Conservation (phyloP, 2,888 invertebrate species). For the Elmis aenea region DNA sequence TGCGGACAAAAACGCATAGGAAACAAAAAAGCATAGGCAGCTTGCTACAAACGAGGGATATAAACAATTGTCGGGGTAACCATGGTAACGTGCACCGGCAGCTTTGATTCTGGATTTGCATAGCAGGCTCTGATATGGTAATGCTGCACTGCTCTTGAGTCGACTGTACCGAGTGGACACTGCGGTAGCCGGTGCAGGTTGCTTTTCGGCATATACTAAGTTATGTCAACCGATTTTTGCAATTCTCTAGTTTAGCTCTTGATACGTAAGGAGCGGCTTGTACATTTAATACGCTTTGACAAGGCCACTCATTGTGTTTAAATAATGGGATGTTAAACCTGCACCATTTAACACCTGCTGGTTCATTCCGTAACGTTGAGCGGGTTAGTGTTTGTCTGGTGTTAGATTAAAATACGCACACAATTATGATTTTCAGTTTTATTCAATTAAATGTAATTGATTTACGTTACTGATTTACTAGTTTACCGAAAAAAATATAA, state of each 20-base stretch:
- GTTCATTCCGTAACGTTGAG: no score
- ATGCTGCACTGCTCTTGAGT: constrained; percentile 41
- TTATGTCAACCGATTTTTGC: constrained; percentile 44
- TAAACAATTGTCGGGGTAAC: constrained; percentile 44
- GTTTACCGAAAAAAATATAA: no score
- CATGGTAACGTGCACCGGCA: constrained; percentile 43
- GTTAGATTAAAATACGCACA: no score
- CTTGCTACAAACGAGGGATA: constrained; percentile 45
- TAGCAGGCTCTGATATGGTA: constrained; percentile 46
- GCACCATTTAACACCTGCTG: no score
- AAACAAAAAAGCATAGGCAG: constrained; percentile 38
- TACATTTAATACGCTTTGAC: constrained; percentile 1
- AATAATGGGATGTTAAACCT: no score
- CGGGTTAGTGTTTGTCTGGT: no score
- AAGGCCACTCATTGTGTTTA: neutral
- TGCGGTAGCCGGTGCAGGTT: constrained; percentile 37
- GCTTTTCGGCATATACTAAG: constrained; percentile 45
- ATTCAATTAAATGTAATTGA: no score
- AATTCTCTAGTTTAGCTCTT: constrained; percentile 31
- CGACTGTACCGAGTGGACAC: constrained; percentile 42
- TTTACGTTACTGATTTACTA: no score
- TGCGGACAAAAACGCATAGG: constrained; percentile 40
- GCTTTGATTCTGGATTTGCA: constrained; percentile 46
- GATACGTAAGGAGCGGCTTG: constrained; percentile 25
- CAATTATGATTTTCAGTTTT: no score